Conservation (phyloP, 2,888 invertebrate species). For the Aradus depressus region DNA sequence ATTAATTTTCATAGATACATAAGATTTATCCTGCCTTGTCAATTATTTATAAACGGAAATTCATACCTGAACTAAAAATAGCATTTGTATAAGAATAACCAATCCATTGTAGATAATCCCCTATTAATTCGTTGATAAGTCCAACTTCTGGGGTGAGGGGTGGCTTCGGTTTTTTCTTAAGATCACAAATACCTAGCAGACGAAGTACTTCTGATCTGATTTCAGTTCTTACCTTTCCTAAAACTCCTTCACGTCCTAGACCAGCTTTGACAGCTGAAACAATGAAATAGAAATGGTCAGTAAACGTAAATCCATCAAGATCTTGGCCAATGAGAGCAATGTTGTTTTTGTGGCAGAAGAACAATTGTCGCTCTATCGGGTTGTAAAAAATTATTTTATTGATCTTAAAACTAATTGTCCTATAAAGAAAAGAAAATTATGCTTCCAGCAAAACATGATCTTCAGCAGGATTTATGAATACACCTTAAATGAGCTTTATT, state of each 20-base stretch:
- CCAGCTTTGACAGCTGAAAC: slow-evolving; percentile 18
- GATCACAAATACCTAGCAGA: slow-evolving; percentile 18
- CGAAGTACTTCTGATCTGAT: slow-evolving; percentile 22
- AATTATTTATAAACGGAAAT: neutral
- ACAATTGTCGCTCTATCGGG: no score
- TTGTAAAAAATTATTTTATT: no score
- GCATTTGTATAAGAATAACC: slow-evolving; percentile 53
- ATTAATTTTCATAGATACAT: no score
- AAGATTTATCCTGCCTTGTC: no score
- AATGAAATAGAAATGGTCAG: neutral
- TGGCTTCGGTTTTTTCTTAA: slow-evolving; percentile 19
- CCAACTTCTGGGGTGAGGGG: slow-evolving; percentile 19
- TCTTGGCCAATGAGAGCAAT: no score
- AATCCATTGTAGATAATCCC: slow-evolving; percentile 59
- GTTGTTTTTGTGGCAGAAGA: no score
- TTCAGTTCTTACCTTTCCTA: slow-evolving; percentile 21
- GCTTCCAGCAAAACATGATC: no score
- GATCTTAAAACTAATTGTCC: no score
- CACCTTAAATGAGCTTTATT: no score
- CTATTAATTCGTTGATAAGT: slow-evolving; percentile 52
- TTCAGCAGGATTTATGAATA: no score
- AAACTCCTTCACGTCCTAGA: slow-evolving; percentile 18
- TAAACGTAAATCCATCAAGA: no score
- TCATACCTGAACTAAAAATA: slow-evolving; percentile 42
- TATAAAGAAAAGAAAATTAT: no score